Conservation (phyloP, 2,113 vertebrate species). For the Percopsis transmontana region DNA sequence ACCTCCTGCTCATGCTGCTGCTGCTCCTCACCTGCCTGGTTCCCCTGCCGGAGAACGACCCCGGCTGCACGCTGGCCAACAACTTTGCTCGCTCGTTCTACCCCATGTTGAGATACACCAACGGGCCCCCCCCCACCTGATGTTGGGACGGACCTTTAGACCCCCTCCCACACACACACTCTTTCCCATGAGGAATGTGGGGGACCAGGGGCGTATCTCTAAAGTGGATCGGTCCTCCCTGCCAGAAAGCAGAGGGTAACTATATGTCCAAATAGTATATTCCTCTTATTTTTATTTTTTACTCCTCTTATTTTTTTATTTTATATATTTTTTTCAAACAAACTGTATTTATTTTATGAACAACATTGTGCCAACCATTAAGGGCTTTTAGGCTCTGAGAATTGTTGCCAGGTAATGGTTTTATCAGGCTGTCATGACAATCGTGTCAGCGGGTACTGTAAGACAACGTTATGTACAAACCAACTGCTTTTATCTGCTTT, state of each 20-base stretch:
- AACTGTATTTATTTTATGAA: constrained; percentile 42
- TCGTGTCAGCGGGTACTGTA: no score
- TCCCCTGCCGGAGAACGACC: constrained; percentile 82
- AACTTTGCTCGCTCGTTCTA: constrained; percentile 93
- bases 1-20: constrained; percentile 87
- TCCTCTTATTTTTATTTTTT: constrained; percentile 34
- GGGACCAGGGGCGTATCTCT: no score
- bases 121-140: constrained; percentile 91
- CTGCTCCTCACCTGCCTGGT: constrained; percentile 86
- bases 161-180: background rate
- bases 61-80: constrained; percentile 87
- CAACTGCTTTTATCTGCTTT: no score
- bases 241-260: background rate
- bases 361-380: constrained; percentile 25
- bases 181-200: background rate
- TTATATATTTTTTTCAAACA: constrained; percentile 24
- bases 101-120: constrained; percentile 91
- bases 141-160: background rate
- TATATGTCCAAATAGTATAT: constrained; percentile 24
- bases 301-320: background rate
- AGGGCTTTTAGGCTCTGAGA: no score
- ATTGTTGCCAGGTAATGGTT: no score
- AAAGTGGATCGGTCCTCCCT: no score
- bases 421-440: no score
- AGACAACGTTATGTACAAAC: no score